Base-by-base conservation (phyloP, 2,888 invertebrate genomes). In the Epistrophe grossulariae region DNA sequence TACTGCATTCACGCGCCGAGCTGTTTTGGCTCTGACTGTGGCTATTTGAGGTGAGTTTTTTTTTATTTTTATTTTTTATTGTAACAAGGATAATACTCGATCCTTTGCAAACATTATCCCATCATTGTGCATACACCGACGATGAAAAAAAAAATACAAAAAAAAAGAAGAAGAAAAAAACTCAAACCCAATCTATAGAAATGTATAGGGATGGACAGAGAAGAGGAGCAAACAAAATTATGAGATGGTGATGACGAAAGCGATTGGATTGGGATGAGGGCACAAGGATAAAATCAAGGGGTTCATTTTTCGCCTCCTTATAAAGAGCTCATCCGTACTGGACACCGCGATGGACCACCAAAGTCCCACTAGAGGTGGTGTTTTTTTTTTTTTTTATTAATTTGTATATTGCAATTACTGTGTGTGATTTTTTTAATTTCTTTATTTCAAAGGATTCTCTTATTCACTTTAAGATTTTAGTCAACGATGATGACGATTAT, bases 191-290 rank as follows among this genome's bases (percentile, higher is more conserved):
- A 81, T 68, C 70, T 62, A 31, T 31, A n/a, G n/a, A n/a, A n/a
- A n/a, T n/a, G n/a, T n/a, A 31, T 31, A 38, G 76, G 84, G 72
- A 81, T 73, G 80, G 77, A 81, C 78, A 74, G 60, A 84, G 52
- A 66, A 55, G 24, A 62, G 74, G 40, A 73, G 28, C 43, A 76
- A 77, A 76, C 50, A 77, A 59, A 57, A 50, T 68, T 66, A 74
- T 73, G 81, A 81, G 74, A 82, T 85, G 64, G 57, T 82, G 85
- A 82, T 87, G 85, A 87, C 85, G 85, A 87, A 82, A 87, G 79
- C 82, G 35, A 81, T 70, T 55, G 68, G 24, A 24, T 24, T 24
- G 24, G 59, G 78, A 79, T 82, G 79, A 81, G 52, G 45, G n/a
- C n/a, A 64, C 71, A 87, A 82, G 74, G 71, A 82, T 78, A 55